Evolutionary conservation across 2,113 vertebrate genomes (phyloP).

Genomic region (Seriola rivoliana): DNA sequence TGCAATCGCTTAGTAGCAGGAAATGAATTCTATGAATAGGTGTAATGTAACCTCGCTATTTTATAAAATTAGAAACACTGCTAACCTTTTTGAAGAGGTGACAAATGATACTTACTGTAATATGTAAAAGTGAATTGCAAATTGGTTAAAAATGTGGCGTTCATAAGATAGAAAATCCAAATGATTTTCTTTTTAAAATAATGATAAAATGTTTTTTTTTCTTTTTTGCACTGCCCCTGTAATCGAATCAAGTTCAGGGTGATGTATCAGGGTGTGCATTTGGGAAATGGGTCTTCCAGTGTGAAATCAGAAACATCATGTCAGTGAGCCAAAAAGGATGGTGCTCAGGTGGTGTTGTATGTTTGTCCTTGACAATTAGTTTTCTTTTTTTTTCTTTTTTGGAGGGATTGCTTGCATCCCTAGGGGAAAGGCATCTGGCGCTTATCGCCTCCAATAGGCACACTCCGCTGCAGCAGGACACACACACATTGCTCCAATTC

Average conservation of each 20-base stretch:
- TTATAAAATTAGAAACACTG: neutral
- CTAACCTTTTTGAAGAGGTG: neutral
- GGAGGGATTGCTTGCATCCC: neutral
- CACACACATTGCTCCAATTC: slow-evolving; percentile 32
- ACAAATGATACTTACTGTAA: neutral
- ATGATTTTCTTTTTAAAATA: no score
- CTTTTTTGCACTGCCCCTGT: neutral
- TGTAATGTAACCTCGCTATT: neutral
- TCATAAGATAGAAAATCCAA: no score
- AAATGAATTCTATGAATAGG: neutral
- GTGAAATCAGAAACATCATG: neutral
- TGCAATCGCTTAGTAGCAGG: neutral
- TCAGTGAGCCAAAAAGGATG: neutral
- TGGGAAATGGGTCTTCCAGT: neutral
- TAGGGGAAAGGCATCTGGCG: slow-evolving; percentile 14
- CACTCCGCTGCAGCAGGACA: slow-evolving; percentile 19
- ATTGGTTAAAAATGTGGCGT: neutral
- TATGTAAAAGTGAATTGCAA: neutral
- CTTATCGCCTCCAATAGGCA: slow-evolving; percentile 36
- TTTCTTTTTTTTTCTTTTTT: slow-evolving; percentile 3
- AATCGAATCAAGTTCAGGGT: slow-evolving; percentile 6
- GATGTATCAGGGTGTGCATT: slow-evolving; percentile 25
- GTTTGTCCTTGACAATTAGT: neutral
- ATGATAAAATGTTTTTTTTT: neutral
- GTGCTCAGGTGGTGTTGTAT: slow-evolving; percentile 9